phyloP scores from a whole-genome alignment of 2,888 invertebrate species.

The Agrochola macilenta region DNA sequence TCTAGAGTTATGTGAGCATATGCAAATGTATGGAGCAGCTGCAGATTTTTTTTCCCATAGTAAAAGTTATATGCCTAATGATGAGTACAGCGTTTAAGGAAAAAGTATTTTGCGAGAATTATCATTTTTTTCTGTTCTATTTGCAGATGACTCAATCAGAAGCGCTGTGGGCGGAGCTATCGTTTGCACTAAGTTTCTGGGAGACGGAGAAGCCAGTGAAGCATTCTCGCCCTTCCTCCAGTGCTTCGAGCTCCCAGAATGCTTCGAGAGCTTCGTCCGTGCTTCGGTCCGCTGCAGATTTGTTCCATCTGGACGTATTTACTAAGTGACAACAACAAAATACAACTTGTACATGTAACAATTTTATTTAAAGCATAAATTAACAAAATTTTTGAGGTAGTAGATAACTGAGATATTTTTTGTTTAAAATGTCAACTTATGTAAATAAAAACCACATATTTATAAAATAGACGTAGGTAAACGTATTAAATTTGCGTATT shows the following conservation, averaged over 20 bases:
- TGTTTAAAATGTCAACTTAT: not conserved
- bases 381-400: conserved; percentile 42
- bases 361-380: conserved; percentile 36
- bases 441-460: conserved; percentile 33
- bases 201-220: conserved; percentile 93
- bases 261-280: conserved; percentile 85
- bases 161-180: conserved; percentile 92
- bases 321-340: conserved; percentile 48
- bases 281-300: conserved; percentile 83
- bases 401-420: conserved; percentile 10
- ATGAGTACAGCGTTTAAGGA: no score
- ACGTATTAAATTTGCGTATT: conserved; percentile 3
- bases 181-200: conserved; percentile 94
- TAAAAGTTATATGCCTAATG: no score
- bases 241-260: conserved; percentile 74
- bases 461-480: conserved; percentile 7
- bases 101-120: not conserved
- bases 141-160: conserved; percentile 92
- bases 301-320: conserved; percentile 80
- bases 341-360: conserved; percentile 5
- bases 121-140: not conserved
- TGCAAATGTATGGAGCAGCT: not conserved
- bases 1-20: not conserved
- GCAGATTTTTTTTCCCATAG: no score
- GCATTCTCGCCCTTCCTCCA: conserved; percentile 82